These are phyloP conservation scores for Rhagoletis pomonella DNA, from an alignment of 1,140 invertebrate genomes.

Conservation along the genomic window DNA sequence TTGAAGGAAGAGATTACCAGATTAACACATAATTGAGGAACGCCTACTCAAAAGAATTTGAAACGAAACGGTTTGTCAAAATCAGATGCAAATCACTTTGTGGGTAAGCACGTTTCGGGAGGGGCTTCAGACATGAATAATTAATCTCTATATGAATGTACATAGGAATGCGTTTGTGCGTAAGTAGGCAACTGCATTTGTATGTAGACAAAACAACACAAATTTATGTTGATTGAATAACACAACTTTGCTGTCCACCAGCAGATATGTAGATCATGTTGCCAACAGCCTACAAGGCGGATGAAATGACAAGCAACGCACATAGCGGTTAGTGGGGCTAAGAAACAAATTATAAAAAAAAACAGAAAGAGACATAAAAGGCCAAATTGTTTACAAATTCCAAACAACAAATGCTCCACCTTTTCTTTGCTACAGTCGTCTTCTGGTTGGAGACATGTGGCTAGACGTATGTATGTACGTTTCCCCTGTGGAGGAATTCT, in stretches of 20 bases:
- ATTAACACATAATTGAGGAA: conserved; percentile 9
- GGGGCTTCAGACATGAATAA: background rate
- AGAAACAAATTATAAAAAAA: background rate
- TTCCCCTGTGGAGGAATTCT: background rate
- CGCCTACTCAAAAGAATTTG: conserved; percentile 8
- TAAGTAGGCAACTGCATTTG: conserved; percentile 3
- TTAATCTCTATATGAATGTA: background rate
- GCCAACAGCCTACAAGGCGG: background rate
- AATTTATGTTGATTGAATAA: conserved; percentile 35
- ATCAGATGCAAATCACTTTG: background rate
- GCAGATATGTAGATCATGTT: conserved; percentile 23
- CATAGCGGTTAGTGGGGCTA: background rate
- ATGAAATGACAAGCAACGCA: background rate
- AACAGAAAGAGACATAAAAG: background rate
- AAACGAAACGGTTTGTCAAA: background rate
- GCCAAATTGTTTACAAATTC: conserved; percentile 1
- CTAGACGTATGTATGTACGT: background rate
- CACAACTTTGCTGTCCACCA: conserved; percentile 6
- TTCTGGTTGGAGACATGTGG: conserved; percentile 20
- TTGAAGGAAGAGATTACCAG: conserved; percentile 14
- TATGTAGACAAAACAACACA: background rate
- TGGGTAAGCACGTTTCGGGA: conserved; percentile 33
- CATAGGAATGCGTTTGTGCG: background rate
- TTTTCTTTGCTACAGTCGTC: conserved; percentile 12
- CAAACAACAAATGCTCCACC: conserved; percentile 30